Evolutionary conservation across 2,888 invertebrate species (phyloP), one percentile per base, ranked within the genome.

Genomic region (Yponomeuta cagnagella): DNA sequence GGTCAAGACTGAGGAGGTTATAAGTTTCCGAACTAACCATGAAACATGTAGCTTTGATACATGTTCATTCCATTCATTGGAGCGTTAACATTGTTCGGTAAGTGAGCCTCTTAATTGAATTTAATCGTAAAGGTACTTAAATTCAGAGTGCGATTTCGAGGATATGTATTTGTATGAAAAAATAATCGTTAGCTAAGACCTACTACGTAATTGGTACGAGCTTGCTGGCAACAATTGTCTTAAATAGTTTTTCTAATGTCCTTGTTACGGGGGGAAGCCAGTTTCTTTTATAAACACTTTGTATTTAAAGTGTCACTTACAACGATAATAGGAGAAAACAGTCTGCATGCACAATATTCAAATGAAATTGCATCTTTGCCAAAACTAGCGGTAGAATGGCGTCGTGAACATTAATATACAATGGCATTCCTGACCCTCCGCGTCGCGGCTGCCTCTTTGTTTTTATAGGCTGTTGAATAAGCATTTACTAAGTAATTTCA

Each of bases 311-410:
- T 85, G 83, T 82, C 85, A 82, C 83, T 81, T 82, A 80, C 81
- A 80, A 82, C 82, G 81, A 86, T 87, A 87, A 82, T 83, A 84
- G 81, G 80, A 82, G 84, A 84, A 87, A 88, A 87, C 85, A 82
- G 85, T 86, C 81, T 77, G 85, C 89, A 89, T 90, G 90, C 90
- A 90, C 89, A 89, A 88, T 90, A 92, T 92, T 92, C 90, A 92
- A 92, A 92, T 92, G 87, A 88, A 89, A 92, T 92, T 92, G 90
- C 90, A 92, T 90, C 91, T 91, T 92, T 91, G 91, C 91, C 90
- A 90, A 91, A 91, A 91, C 90, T 90, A 90, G 88, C 87, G 85
- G 73, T 86, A 80, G 84, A 89, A 90, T 83, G 81, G 89, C 86
- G 85, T 83, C 87, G 85, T 84, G 85, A 85, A 86, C 90, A 89